Percentiles rank a stretch among this genome's conserved stretches.
These are phyloP conservation scores for Scolopax mira DNA, from an alignment of 2,113 vertebrate species.

Conservation along the genomic window DNA sequence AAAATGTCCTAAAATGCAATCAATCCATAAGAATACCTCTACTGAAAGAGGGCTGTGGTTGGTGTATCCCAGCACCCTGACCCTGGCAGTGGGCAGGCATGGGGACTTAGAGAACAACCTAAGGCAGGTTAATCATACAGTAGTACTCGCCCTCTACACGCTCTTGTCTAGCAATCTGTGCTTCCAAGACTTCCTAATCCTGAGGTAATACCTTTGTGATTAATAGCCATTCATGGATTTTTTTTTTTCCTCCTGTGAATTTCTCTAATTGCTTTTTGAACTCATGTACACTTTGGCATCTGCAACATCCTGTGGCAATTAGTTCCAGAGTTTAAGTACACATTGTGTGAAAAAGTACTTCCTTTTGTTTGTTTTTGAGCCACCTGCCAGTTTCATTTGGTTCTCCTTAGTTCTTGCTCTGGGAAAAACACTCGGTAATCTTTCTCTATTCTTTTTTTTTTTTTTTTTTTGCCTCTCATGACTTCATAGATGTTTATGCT, in stretches of 20 bases:
- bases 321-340: constrained; percentile 55
- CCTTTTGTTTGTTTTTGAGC: constrained; percentile 55
- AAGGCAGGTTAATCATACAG: background rate
- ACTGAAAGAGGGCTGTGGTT: background rate
- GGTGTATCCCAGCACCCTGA: background rate
- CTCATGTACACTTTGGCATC: constrained; percentile 56
- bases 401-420: constrained; percentile 3
- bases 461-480: background rate
- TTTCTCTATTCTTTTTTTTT: constrained; percentile 17
- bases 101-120: background rate
- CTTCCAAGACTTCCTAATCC: constrained; percentile 25
- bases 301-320: constrained; percentile 62
- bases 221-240: background rate
- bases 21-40: background rate
- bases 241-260: background rate
- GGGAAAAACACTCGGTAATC: constrained; percentile 17
- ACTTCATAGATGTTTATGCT: background rate
- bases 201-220: constrained; percentile 43
- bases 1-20: background rate
- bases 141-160: background rate
- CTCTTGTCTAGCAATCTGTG: background rate
- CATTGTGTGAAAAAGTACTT: constrained; percentile 58
- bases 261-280: constrained; percentile 62
- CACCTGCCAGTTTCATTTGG: constrained; percentile 57
- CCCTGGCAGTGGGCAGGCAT: background rate